Conservation (phyloP, 2,888 invertebrate species). For the Thysanoteuthis rhombus region DNA sequence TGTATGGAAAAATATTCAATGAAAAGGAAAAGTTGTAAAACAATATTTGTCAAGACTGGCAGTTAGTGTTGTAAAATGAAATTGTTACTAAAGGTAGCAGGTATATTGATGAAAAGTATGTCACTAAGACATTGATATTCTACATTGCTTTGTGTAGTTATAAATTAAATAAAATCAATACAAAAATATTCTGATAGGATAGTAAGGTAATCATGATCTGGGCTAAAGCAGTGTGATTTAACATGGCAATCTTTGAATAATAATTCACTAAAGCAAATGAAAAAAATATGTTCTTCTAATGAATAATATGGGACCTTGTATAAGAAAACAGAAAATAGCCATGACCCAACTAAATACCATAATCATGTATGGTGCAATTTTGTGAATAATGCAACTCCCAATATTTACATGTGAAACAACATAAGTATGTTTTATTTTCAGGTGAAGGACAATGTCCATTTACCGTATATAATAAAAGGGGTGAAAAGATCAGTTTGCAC, state of each 20-base stretch:
- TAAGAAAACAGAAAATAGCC: neutral
- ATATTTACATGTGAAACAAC: no score
- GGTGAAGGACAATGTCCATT: no score
- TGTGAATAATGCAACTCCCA: neutral
- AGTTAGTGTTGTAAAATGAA: neutral
- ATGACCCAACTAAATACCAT: neutral
- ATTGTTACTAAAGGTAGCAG: neutral
- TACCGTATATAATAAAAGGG: no score
- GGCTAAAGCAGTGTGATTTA: neutral
- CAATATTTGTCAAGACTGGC: neutral
- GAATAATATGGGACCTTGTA: neutral
- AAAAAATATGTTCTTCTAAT: neutral
- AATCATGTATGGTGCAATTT: neutral
- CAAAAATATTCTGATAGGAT: neutral
- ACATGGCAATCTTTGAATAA: neutral
- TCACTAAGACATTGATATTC: neutral
- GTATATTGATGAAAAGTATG: neutral
- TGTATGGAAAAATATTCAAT: neutral
- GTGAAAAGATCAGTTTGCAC: no score
- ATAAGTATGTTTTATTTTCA: no score
- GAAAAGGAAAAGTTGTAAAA: neutral
- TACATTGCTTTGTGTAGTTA: neutral
- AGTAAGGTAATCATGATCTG: neutral
- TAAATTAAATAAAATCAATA: neutral
- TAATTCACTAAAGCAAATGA: neutral